Evolutionary conservation across 2,888 invertebrate species (phyloP).

Genomic region (Acrobasis consociella): DNA sequence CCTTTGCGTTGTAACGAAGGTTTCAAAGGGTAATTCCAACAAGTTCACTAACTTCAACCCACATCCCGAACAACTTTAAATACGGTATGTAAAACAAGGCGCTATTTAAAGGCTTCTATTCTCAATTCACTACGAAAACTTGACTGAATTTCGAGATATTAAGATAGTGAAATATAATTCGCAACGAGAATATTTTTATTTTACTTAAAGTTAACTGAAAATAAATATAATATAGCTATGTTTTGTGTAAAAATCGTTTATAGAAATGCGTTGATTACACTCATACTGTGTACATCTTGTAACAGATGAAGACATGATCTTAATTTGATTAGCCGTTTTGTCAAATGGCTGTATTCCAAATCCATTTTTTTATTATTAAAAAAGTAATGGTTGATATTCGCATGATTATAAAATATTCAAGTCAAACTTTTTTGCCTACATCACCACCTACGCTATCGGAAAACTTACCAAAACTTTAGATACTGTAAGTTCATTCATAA

Average conservation of each 20-base stretch:
- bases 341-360: no score
- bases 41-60: constrained; percentile 16
- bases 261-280: no score
- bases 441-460: constrained; percentile 7
- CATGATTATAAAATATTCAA: background rate
- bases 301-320: no score
- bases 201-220: no score
- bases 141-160: no score
- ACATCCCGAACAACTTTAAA: constrained; percentile 18
- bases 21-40: constrained; percentile 19
- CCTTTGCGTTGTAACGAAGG: constrained; percentile 14
- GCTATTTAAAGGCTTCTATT: constrained; percentile 2
- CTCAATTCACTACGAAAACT: no score
- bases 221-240: no score
- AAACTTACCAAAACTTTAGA: constrained; percentile 15
- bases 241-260: no score
- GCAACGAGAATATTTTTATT: no score
- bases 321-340: no score
- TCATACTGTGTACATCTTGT: background rate
- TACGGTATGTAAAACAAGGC: constrained; percentile 17
- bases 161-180: no score
- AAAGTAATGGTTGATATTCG: background rate
- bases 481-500: constrained; percentile 19
- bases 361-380: no score
- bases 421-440: background rate